Conservation (phyloP, 2,888 invertebrate species). For the Vandiemenella viatica region DNA sequence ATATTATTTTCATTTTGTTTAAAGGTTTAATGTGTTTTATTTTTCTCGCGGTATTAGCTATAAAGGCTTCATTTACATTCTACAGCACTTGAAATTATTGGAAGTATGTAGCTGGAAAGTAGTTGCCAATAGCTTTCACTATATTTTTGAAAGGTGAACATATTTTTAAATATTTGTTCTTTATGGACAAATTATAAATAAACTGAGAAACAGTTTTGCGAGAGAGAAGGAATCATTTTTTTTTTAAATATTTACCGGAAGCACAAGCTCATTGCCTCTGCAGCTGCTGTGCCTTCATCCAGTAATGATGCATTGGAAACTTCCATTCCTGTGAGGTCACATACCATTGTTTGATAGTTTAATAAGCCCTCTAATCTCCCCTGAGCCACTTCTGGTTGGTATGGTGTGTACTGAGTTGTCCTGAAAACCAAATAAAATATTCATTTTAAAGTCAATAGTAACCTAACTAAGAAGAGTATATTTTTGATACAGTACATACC, state of each 20-base stretch:
- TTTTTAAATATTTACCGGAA: constrained; percentile 50
- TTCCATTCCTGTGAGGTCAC: constrained; percentile 86
- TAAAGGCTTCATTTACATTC: no score
- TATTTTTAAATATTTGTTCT: no score
- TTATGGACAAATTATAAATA: no score
- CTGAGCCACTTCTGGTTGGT: constrained; percentile 96
- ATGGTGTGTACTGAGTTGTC: constrained; percentile 97
- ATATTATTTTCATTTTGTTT: no score
- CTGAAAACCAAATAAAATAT: constrained; percentile 29
- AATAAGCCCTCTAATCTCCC: constrained; percentile 88
- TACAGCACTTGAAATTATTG: no score
- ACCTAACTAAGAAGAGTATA: neutral
- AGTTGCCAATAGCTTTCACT: no score
- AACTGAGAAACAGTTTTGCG: no score
- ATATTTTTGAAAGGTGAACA: no score
- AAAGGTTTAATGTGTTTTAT: no score
- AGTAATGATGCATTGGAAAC: constrained; percentile 94
- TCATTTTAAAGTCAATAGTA: neutral
- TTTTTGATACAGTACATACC: constrained; percentile 42
- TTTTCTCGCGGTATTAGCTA: no score
- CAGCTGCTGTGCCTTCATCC: constrained; percentile 93
- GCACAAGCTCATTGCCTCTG: constrained; percentile 87
- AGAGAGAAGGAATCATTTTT: no score
- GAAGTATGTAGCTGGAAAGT: no score
- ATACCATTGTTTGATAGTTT: constrained; percentile 95